phyloP scores from a whole-genome alignment of 2,888 invertebrate genomes.

The Rugalucina vietnamica region DNA sequence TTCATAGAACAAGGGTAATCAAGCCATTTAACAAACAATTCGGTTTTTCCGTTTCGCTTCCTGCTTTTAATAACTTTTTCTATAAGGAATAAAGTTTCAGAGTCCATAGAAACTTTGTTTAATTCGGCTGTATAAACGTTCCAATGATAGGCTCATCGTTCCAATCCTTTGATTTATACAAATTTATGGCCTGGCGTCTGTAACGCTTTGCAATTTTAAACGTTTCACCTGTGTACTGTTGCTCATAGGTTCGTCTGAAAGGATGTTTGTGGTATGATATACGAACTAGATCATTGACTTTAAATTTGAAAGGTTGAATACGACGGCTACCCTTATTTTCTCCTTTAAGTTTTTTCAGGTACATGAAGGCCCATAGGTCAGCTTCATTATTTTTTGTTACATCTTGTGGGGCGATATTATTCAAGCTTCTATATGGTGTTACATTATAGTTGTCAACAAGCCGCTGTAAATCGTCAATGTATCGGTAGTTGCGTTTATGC shows the following conservation, averaged over 20 bases:
- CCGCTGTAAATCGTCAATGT: constrained; percentile 45
- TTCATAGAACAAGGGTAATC: neutral
- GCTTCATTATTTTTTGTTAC: constrained; percentile 45
- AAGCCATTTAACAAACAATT: neutral
- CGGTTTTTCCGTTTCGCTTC: neutral
- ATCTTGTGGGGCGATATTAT: constrained; percentile 48
- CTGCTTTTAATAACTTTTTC: neutral
- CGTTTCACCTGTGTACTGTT: constrained; percentile 32
- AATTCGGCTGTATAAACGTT: constrained; percentile 7
- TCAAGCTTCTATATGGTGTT: constrained; percentile 50
- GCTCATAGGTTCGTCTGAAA: constrained; percentile 28
- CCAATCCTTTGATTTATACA: constrained; percentile 31
- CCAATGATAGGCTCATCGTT: constrained; percentile 20
- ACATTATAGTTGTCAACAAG: constrained; percentile 46
- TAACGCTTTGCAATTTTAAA: constrained; percentile 31
- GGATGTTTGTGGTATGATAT: constrained; percentile 33
- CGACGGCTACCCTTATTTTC: neutral
- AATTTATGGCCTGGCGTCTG: constrained; percentile 36
- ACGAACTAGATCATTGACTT: constrained; percentile 9
- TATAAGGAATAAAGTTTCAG: neutral
- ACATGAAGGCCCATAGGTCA: constrained; percentile 45
- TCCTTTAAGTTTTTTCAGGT: constrained; percentile 6
- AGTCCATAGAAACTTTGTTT: constrained; percentile 1
- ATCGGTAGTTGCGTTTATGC: constrained; percentile 33
- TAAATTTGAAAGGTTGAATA: constrained; percentile 2